Conservation (phyloP, 2,888 invertebrate species). For the Dysmachus trigonus region DNA sequence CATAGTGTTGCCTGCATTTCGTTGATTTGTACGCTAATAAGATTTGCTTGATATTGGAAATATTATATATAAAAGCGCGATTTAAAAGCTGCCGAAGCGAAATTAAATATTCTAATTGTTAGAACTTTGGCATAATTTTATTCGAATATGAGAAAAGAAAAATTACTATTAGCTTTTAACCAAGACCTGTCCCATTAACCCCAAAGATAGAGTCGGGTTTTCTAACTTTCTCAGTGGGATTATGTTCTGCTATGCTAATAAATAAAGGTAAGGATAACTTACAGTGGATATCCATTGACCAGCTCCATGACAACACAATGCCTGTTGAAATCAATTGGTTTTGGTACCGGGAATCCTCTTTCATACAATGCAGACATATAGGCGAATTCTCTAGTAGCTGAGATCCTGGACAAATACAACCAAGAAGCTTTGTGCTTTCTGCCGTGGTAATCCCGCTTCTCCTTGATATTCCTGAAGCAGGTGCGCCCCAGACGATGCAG, state of each 20-base stretch:
- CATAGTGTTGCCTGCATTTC: too few relatives aligned
- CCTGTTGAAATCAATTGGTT: conserved; percentile 91
- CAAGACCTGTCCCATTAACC: too few relatives aligned
- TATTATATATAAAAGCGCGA: too few relatives aligned
- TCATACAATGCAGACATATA: conserved; percentile 95
- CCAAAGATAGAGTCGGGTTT: too few relatives aligned
- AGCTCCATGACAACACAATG: conserved; percentile 98
- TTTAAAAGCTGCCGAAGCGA: too few relatives aligned
- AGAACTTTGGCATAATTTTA: too few relatives aligned
- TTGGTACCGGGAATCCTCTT: conserved; percentile 92
- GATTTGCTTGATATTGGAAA: too few relatives aligned
- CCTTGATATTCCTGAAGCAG: conserved; percentile 94
- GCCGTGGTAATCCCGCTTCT: conserved; percentile 96
- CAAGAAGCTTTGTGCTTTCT: conserved; percentile 90
- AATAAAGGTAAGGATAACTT: conserved; percentile 62
- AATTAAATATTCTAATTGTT: too few relatives aligned
- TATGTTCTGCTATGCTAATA: neutral
- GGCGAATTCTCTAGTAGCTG: conserved; percentile 97
- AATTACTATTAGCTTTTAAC: too few relatives aligned
- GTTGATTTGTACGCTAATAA: too few relatives aligned
- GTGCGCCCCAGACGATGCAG: conserved; percentile 91
- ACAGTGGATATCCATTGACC: conserved; percentile 83
- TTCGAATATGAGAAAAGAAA: too few relatives aligned
- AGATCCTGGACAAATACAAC: conserved; percentile 95
- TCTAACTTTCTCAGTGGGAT: too few relatives aligned